A percentile compares a stretch with the other conserved stretches of the same genome.
These are phyloP conservation scores for Oryzias celebensis DNA, from an alignment of 2,113 vertebrate genomes.

Conservation along the genomic window DNA sequence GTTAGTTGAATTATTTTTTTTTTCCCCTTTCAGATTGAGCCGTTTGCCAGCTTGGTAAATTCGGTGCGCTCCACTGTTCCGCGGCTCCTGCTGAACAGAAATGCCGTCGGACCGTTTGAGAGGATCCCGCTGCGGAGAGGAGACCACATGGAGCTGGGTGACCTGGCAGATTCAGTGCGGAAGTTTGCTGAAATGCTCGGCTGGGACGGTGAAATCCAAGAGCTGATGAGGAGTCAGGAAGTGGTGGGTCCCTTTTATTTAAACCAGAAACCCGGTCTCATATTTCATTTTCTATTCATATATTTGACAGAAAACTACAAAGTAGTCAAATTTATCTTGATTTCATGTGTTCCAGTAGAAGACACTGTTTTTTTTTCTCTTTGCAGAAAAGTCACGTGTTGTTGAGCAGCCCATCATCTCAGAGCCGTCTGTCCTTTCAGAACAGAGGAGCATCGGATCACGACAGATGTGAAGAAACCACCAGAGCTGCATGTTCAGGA, in stretches of 20 bases:
- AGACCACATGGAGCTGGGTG: constrained; percentile 76
- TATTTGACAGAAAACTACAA: too few relatives aligned
- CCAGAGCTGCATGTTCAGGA: constrained; percentile 27
- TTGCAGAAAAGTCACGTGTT: constrained; percentile 38
- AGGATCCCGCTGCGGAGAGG: constrained; percentile 61
- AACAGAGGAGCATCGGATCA: constrained; percentile 24
- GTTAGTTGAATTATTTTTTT: neutral
- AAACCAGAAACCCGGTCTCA: too few relatives aligned
- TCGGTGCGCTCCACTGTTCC: constrained; percentile 74
- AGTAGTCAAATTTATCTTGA: too few relatives aligned
- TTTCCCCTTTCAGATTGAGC: constrained; percentile 72
- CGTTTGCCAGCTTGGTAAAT: constrained; percentile 80
- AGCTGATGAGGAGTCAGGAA: constrained; percentile 71
- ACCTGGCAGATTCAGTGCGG: constrained; percentile 70
- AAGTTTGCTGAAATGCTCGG: constrained; percentile 71
- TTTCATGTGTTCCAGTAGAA: too few relatives aligned
- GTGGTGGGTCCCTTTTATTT: constrained; percentile 37
- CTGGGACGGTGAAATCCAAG: constrained; percentile 73
- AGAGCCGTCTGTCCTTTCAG: neutral
- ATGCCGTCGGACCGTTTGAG: constrained; percentile 76
- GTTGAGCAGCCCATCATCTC: constrained; percentile 12
- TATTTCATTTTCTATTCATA: too few relatives aligned
- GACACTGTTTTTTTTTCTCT: neutral
- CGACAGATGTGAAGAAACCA: constrained; percentile 8
- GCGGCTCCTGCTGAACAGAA: constrained; percentile 78